A percentile compares a stretch with the other conserved stretches of the same genome.
These are phyloP conservation scores for Thryonomys swinderianus DNA, from an alignment of 2,113 vertebrate genomes.

Conservation along the genomic window DNA sequence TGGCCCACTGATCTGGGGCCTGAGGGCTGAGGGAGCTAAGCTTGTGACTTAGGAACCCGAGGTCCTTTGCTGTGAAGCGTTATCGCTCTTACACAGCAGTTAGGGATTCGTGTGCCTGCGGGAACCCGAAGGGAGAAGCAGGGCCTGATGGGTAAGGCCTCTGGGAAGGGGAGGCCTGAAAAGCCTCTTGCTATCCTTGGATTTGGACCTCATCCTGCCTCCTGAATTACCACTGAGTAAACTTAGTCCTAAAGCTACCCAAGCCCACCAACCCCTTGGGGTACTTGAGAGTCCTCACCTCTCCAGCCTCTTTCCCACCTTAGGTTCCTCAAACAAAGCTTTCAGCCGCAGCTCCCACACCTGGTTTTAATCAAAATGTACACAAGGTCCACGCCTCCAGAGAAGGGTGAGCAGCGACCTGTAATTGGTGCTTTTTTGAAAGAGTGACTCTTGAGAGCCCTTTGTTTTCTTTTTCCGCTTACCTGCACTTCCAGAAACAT, in stretches of 20 bases:
- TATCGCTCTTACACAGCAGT: neutral
- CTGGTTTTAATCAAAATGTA: slow-evolving; percentile 27
- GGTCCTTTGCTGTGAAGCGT: neutral
- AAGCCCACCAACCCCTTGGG: neutral
- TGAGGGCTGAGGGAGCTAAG: neutral
- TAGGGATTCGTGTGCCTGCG: neutral
- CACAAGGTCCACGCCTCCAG: too few species aligned
- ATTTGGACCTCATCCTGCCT: neutral
- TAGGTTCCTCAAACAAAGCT: slow-evolving; percentile 10
- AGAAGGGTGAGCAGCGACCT: neutral
- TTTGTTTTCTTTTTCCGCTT: neutral
- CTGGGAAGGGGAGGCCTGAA: neutral
- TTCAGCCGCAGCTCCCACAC: neutral
- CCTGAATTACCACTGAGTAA: neutral
- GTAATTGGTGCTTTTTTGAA: neutral
- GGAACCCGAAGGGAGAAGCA: neutral
- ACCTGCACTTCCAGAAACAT: neutral
- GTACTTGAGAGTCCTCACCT: neutral
- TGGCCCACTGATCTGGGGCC: neutral
- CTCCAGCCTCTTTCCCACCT: neutral
- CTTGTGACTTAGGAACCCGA: neutral
- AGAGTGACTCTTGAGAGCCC: neutral
- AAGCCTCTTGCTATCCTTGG: neutral
- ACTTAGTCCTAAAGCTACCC: neutral
- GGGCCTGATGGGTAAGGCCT: neutral